Evolutionary conservation across 2,113 vertebrate species (phyloP).

Genomic region (Dromaius novaehollandiae): DNA sequence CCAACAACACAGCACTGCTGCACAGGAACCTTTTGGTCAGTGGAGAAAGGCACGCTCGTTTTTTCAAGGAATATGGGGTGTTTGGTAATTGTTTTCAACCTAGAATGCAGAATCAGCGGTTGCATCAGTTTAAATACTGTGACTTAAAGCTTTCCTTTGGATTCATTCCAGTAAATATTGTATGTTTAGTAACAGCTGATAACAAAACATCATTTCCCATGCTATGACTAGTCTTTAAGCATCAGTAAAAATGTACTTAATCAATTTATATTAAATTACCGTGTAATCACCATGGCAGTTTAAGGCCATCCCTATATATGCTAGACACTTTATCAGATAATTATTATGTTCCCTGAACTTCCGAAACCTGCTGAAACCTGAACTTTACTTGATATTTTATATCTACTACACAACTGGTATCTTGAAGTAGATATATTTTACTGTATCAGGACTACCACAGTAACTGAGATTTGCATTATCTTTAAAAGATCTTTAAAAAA

Average conservation of each 20-base stretch:
- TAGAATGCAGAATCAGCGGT: conserved; percentile 43
- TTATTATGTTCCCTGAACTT: conserved; percentile 48
- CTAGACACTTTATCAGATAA: conserved; percentile 67
- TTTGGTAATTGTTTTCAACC: conserved; percentile 45
- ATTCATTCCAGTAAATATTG: conserved; percentile 49
- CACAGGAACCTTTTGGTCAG: conserved; percentile 32
- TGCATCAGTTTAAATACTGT: not conserved
- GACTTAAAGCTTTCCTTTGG: conserved; percentile 31
- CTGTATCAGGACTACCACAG: not conserved
- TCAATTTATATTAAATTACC: conserved; percentile 66
- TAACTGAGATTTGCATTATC: not conserved
- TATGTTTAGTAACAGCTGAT: conserved; percentile 63
- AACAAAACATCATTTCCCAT: conserved; percentile 53
- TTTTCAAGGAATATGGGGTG: conserved; percentile 16
- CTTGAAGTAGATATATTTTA: not conserved
- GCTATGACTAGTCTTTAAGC: conserved; percentile 68
- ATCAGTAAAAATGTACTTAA: conserved; percentile 73
- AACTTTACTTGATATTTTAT: conserved; percentile 45
- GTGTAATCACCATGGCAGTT: conserved; percentile 43
- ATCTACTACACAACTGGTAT: not conserved
- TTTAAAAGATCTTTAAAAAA: not conserved
- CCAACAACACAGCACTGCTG: conserved; percentile 8
- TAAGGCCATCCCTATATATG: conserved; percentile 32
- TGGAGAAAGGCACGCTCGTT: not conserved
- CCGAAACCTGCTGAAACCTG: not conserved